These are phyloP conservation scores for Chrysopilus asiliformis DNA, from an alignment of 2,888 invertebrate genomes.

Conservation along the genomic window DNA sequence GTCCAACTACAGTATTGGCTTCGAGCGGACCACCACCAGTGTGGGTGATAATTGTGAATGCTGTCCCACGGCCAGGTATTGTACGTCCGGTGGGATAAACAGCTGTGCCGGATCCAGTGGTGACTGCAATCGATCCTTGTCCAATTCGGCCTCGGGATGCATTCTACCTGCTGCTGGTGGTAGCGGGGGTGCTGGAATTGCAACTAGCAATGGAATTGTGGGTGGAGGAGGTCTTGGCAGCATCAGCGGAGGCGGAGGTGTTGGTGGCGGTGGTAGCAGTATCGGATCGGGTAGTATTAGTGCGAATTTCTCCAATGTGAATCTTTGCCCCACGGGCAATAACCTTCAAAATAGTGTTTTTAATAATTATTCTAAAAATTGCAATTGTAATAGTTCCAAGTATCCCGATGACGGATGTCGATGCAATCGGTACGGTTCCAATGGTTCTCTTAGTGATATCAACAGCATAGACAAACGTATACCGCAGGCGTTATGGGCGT, in stretches of 20 bases:
- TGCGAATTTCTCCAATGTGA: background rate
- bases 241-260: no score
- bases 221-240: no score
- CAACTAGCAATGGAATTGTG: no score
- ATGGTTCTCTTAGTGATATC: conserved; percentile 9
- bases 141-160: conserved; percentile 10
- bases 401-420: conserved; percentile 7
- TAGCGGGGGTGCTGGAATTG: conserved; percentile 9
- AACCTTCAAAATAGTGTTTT: conserved; percentile 2
- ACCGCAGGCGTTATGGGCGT: conserved; percentile 12
- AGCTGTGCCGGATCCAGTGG: conserved; percentile 9
- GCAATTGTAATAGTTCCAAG: conserved; percentile 8
- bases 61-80: conserved; percentile 7
- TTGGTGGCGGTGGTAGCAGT: conserved; percentile 5
- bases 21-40: background rate
- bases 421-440: conserved; percentile 11
- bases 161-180: conserved; percentile 15
- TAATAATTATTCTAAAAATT: conserved; percentile 9
- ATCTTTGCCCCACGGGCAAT: background rate
- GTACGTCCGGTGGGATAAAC: conserved; percentile 2
- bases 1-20: conserved; percentile 9
- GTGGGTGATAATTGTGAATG: conserved; percentile 8
- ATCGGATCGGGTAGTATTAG: conserved; percentile 9
- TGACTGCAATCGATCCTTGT: conserved; percentile 9
- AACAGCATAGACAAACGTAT: conserved; percentile 10